A percentile compares a stretch with the other conserved stretches of the same genome.
Evolutionary conservation across 1,140 invertebrate species (phyloP).

Genomic region (Philopotamus ludificatus): DNA sequence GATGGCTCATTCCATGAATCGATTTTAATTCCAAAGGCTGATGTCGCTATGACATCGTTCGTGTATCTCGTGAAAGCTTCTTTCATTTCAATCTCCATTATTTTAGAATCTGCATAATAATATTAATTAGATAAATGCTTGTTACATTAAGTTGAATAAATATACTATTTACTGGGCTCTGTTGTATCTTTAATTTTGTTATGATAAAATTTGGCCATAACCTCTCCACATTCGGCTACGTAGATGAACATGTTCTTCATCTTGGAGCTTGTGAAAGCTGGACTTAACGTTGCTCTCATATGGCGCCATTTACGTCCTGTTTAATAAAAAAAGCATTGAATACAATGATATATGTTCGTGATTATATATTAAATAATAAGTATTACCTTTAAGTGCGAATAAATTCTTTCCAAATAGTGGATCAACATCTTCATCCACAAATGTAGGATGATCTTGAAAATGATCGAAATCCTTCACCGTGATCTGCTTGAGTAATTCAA

Average conservation of each 20-base stretch:
- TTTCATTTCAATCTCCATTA: conserved; percentile 35
- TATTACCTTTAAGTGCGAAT: conserved; percentile 48
- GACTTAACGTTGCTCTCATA: conserved; percentile 9
- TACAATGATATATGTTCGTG: too few species aligned
- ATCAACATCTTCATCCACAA: conserved; percentile 48
- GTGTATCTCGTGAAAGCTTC: conserved; percentile 24
- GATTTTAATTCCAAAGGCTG: conserved; percentile 40
- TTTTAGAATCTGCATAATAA: conserved; percentile 10
- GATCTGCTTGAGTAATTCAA: conserved; percentile 57
- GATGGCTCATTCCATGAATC: conserved; percentile 38
- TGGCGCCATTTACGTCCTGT: not conserved
- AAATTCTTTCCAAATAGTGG: conserved; percentile 53
- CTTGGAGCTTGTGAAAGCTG: not conserved
- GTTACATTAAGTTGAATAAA: too few species aligned
- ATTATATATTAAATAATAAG: too few species aligned
- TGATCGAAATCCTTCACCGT: conserved; percentile 60
- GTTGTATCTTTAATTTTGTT: not conserved
- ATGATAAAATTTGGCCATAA: not conserved
- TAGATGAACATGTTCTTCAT: conserved; percentile 5
- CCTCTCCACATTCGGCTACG: not conserved
- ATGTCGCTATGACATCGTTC: conserved; percentile 37
- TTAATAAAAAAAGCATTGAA: not conserved
- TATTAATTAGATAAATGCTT: too few species aligned
- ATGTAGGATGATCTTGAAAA: conserved; percentile 55
- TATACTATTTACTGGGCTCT: too few species aligned